Evolutionary conservation across 2,113 vertebrate genomes (phyloP).

Genomic region (Pseudorectes ferrugineus): DNA sequence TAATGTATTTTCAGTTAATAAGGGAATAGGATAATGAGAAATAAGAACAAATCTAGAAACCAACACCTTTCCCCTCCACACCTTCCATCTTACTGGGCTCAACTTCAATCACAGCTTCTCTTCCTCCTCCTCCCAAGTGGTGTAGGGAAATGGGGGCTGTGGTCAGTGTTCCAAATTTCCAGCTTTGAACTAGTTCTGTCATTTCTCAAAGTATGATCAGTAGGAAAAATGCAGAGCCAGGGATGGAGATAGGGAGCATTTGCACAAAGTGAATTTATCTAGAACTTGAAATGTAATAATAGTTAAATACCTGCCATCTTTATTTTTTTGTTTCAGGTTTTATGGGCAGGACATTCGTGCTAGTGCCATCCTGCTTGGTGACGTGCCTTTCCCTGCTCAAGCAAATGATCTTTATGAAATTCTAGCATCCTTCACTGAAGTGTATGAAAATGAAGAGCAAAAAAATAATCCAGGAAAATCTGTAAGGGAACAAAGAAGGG

Average conservation of each 20-base stretch:
- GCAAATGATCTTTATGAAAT: conserved; percentile 85
- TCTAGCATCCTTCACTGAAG: conserved; percentile 84
- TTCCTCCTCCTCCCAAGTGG: neutral
- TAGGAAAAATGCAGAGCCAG: neutral
- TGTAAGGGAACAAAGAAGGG: conserved; percentile 49
- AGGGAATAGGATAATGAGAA: neutral
- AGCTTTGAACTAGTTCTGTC: neutral
- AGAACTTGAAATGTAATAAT: neutral
- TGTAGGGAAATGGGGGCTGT: neutral
- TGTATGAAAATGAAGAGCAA: conserved; percentile 78
- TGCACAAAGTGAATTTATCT: neutral
- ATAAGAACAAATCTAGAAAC: neutral
- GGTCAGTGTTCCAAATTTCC: neutral
- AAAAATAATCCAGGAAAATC: conserved; percentile 51
- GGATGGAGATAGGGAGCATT: neutral
- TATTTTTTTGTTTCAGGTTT: conserved; percentile 75
- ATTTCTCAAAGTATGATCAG: neutral
- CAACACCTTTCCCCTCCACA: neutral
- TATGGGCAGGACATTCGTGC: conserved; percentile 89
- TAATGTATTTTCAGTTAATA: neutral
- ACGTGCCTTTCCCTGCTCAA: conserved; percentile 80
- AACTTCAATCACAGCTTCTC: neutral
- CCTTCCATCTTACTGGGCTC: neutral
- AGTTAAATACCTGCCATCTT: neutral
- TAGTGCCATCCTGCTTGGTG: conserved; percentile 88